Percentiles rank a stretch among this genome's conserved stretches.
Conservation (phyloP, 2,113 vertebrate species). For the Psilopogon haemacephalus region DNA sequence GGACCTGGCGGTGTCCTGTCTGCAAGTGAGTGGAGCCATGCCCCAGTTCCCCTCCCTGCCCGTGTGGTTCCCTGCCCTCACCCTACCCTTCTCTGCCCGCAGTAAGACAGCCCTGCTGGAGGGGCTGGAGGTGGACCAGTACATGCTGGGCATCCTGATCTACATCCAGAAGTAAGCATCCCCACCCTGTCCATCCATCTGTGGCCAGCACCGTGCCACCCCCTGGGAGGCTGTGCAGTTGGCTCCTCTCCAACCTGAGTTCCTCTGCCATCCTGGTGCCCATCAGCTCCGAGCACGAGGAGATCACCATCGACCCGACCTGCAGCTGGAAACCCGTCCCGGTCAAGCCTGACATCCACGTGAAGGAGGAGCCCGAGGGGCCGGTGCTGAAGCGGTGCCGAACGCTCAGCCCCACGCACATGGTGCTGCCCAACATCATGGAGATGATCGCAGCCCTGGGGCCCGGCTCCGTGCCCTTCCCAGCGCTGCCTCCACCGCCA, state of each 20-base stretch:
- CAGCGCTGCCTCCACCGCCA: conserved; percentile 69
- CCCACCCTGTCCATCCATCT: too few species aligned
- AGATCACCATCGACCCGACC: conserved; percentile 95
- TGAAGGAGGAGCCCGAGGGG: conserved; percentile 92
- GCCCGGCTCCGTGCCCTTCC: conserved; percentile 81
- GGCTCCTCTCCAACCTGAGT: accelerated
- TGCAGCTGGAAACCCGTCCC: conserved; percentile 96
- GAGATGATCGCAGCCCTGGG: conserved; percentile 94
- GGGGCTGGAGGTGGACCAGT: conserved; percentile 95
- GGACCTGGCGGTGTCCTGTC: conserved; percentile 85
- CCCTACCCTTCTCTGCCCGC: neutral
- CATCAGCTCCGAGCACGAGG: conserved; percentile 89
- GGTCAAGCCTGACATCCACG: conserved; percentile 86
- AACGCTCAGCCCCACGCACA: conserved; percentile 90
- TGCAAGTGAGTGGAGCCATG: conserved; percentile 71
- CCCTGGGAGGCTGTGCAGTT: neutral
- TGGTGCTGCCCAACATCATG: conserved; percentile 95
- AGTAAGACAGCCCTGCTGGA: conserved; percentile 95
- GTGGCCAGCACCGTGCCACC: neutral
- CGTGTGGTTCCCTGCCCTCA: neutral
- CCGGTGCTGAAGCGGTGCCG: conserved; percentile 91
- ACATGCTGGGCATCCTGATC: conserved; percentile 94
- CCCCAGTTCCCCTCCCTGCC: neutral
- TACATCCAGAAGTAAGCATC: conserved; percentile 92
- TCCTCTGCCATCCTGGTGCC: neutral